phyloP scores from a whole-genome alignment of 2,797 vertebrate genomes.

The Simalia tracyae region DNA sequence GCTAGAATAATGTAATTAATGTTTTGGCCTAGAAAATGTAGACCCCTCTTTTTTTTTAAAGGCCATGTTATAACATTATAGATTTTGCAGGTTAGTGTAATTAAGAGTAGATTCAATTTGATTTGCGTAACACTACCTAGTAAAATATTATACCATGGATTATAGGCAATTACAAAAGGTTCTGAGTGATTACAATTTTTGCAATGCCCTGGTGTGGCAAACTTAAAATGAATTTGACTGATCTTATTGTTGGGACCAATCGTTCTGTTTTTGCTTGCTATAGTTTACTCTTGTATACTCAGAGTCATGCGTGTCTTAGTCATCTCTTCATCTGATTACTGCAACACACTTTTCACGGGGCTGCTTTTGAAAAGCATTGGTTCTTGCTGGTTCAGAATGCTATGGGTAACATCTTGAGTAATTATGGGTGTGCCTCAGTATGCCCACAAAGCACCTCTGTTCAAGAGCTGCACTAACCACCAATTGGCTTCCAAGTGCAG shows the following conservation, averaged over 20 bases:
- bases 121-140: background rate
- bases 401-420: background rate
- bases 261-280: background rate
- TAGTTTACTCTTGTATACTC: background rate
- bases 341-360: background rate
- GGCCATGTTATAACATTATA: background rate
- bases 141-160: background rate
- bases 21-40: background rate
- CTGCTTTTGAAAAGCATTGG: background rate
- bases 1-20: slow-evolving; percentile 23
- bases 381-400: background rate
- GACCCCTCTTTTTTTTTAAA: background rate
- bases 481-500: background rate
- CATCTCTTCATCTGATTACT: background rate
- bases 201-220: background rate
- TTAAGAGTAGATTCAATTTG: background rate
- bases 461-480: background rate
- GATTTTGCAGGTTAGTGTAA: slow-evolving; percentile 12
- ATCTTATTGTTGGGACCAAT: background rate
- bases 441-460: background rate
- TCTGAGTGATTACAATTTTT: background rate
- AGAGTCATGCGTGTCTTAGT: background rate
- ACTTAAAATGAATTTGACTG: background rate
- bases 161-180: background rate
- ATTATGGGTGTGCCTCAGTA: background rate